Evolutionary conservation across 2,888 invertebrate species (phyloP).

Genomic region (Lysandra bellargus): DNA sequence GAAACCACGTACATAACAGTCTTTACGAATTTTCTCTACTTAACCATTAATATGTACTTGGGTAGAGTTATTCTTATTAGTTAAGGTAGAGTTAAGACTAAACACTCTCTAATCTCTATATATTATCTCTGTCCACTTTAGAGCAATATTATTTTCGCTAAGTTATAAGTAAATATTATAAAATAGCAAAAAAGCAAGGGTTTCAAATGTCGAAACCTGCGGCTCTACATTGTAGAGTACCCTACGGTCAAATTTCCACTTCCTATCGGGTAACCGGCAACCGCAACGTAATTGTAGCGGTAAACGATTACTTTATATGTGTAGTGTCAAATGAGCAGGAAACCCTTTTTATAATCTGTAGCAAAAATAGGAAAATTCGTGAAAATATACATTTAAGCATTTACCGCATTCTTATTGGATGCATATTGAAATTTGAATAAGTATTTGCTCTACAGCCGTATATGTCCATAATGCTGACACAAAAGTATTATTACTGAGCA

Average conservation of each 20-base stretch:
- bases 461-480: too few relatives aligned
- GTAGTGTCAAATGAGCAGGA: not conserved
- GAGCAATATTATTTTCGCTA: not conserved
- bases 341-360: not conserved
- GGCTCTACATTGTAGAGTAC: not conserved
- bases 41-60: not conserved
- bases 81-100: not conserved
- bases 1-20: not conserved
- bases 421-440: too few relatives aligned
- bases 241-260: constrained; percentile 15
- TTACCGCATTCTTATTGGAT: too few relatives aligned
- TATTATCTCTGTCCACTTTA: not conserved
- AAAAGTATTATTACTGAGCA: too few relatives aligned
- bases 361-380: not conserved
- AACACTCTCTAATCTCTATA: too few relatives aligned
- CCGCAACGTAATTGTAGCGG: not conserved
- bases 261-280: constrained; percentile 1
- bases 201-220: not conserved
- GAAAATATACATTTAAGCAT: too few relatives aligned
- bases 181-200: not conserved
- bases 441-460: too few relatives aligned
- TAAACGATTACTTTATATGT: constrained; percentile 4
- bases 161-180: not conserved
- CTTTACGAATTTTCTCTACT: not conserved
- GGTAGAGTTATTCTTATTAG: not conserved